A percentile compares a stretch with the other conserved stretches of the same genome.
Conservation (phyloP, 2,888 invertebrate species). For the Drosophila stalkeri region DNA sequence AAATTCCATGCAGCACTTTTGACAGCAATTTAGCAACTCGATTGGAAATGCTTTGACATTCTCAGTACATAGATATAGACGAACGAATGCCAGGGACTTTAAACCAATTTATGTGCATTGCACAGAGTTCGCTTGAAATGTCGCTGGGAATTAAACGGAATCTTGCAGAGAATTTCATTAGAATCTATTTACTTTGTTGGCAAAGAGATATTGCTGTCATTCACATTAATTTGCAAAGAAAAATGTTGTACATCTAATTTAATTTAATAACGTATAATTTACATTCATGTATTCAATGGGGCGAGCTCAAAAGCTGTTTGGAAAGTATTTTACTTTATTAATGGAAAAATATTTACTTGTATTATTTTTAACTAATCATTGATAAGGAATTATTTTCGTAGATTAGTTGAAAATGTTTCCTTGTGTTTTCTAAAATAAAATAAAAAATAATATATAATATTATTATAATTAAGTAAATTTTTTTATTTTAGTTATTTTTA, state of each 20-base stretch:
- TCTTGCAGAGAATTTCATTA: not conserved
- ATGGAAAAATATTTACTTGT: not conserved
- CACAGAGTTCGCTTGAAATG: not conserved
- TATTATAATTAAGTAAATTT: too few relatives aligned
- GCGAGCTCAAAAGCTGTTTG: too few relatives aligned
- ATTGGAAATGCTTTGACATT: slow-evolving; percentile 3
- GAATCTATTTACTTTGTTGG: not conserved
- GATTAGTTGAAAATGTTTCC: too few relatives aligned
- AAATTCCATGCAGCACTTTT: slow-evolving; percentile 7
- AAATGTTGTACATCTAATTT: not conserved
- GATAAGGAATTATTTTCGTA: too few relatives aligned
- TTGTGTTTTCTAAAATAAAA: too few relatives aligned
- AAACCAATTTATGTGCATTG: slow-evolving; percentile 5
- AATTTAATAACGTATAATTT: not conserved
- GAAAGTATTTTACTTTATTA: not conserved
- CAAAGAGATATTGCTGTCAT: not conserved
- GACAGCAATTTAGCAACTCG: slow-evolving; percentile 14
- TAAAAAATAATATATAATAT: too few relatives aligned
- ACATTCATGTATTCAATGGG: not conserved
- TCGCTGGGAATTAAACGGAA: not conserved
- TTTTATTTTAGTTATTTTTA: too few relatives aligned
- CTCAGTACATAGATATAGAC: not conserved
- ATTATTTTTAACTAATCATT: too few relatives aligned
- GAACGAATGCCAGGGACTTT: not conserved
- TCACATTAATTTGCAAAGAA: not conserved